These are phyloP conservation scores for Heliopora coerulea DNA, from an alignment of 92 coral and sea anemone genomes.

Conservation along the genomic window DNA sequence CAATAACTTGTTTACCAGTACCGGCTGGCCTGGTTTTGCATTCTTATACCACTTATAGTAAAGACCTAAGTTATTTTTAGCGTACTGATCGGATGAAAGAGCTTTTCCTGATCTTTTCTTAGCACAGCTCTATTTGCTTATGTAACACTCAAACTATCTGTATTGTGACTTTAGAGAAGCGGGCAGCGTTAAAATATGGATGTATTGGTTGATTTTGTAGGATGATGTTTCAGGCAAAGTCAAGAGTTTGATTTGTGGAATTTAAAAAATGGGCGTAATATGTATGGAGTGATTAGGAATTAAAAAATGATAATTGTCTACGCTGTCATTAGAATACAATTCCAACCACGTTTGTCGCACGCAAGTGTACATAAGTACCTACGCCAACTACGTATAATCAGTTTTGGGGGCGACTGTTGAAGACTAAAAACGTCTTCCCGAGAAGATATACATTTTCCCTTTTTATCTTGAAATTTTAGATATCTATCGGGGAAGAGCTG, in stretches of 20 bases:
- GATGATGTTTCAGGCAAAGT: neutral
- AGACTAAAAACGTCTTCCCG: neutral
- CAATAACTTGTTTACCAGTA: constrained; percentile 31
- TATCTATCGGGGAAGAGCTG: neutral
- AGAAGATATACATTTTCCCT: neutral
- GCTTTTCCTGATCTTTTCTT: constrained; percentile 10
- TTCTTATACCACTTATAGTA: constrained; percentile 6
- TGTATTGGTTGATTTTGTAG: too few relatives aligned
- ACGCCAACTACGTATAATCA: constrained; percentile 13
- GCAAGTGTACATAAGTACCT: constrained; percentile 39
- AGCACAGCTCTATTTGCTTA: neutral
- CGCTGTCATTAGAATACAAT: constrained; percentile 48
- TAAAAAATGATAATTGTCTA: constrained; percentile 40
- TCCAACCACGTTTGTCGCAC: constrained; percentile 32
- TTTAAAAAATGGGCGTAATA: constrained; percentile 37
- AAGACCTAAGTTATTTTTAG: constrained; percentile 29
- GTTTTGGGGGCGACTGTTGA: neutral
- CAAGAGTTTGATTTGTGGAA: constrained; percentile 3
- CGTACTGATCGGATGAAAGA: constrained; percentile 28
- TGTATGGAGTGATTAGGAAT: constrained; percentile 44
- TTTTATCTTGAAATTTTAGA: neutral
- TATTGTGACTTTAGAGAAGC: too few relatives aligned
- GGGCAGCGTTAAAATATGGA: too few relatives aligned
- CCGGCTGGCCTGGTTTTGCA: constrained; percentile 14
- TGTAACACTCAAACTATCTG: neutral